Conservation (phyloP, 2,113 vertebrate genomes). For the Coreoperca whiteheadi region DNA sequence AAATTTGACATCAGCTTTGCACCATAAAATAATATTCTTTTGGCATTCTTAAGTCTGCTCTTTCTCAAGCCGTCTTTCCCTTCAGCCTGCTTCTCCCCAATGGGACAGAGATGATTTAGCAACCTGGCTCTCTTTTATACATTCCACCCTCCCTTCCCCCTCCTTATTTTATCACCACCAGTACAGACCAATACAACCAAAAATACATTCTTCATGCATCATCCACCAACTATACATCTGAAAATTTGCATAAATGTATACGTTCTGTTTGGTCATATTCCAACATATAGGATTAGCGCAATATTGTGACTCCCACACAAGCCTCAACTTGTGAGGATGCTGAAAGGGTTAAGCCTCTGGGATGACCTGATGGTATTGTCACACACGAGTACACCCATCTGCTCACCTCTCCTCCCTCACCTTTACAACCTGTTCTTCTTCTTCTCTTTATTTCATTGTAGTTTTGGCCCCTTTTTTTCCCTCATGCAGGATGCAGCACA, state of each 20-base stretch:
- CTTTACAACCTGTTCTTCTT: conserved; percentile 27
- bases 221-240: not conserved
- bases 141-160: conserved; percentile 16
- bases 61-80: conserved; percentile 9
- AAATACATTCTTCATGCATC: conserved; percentile 32
- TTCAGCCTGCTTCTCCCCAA: conserved; percentile 10
- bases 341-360: conserved; percentile 48
- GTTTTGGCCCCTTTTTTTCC: not conserved
- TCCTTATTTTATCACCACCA: conserved; percentile 30
- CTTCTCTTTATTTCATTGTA: conserved; percentile 20
- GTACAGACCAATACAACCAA: conserved; percentile 11
- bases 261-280: conserved; percentile 21
- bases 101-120: conserved; percentile 48
- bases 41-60: not conserved
- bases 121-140: conserved; percentile 4
- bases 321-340: not conserved
- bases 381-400: conserved; percentile 54
- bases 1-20: conserved; percentile 11
- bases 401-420: conserved; percentile 41
- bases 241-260: conserved; percentile 18
- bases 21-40: not conserved
- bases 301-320: not conserved
- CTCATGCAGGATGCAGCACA: not conserved
- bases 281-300: not conserved
- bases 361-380: conserved; percentile 61